Base-by-base conservation (phyloP, 2,888 invertebrate genomes). In the Oxystoma pomonae region DNA sequence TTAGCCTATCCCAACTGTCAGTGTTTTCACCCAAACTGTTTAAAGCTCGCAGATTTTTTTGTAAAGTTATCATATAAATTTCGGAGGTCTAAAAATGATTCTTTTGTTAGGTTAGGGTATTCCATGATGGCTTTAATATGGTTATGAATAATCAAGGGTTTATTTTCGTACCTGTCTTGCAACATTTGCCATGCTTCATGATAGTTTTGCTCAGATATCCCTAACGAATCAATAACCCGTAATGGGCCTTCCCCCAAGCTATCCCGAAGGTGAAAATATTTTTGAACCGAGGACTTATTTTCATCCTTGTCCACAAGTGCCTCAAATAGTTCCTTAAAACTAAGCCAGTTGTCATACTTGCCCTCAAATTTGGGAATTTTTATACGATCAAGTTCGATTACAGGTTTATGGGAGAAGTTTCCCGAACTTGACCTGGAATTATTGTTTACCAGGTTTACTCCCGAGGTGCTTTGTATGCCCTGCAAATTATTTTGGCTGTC, bases 361-460 rank as follows among this genome's bases (percentile, higher is more conserved):
- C 56, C 56, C 20, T 56, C 20, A 16, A 19, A 56, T 19, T 2
- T 56, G 18, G 56, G 56, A 19, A 56, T 56, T 56, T 56, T 56
- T 19, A 19, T 56, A 16, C 20, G 17, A 2, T 56, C 56, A 18
- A 56, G 21, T 56, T 56, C 56, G 2, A 56, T 21, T 56, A 21
- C 20, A 56, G 56, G 17, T 19, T 56, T 20, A 19, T 20, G 35
- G 35, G 35, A 35, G 12, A 7, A 35, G 12, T 3, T 7, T 35
- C 35, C 35, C 35, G 35, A 35, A 35, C 35, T 35, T 3, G 35
- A n/a, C n/a, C n/a, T n/a, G n/a, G n/a, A n/a, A n/a, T n/a, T n/a
- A n/a, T n/a, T n/a, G n/a, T n/a, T n/a, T n/a, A n/a, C n/a, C n/a
- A n/a, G n/a, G n/a, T n/a, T n/a, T n/a, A n/a, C n/a, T n/a, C n/a